Percentiles rank a stretch among this genome's conserved stretches.
phyloP scores from a whole-genome alignment of 2,113 vertebrate genomes.

The Tretioscincus oriximinensis region DNA sequence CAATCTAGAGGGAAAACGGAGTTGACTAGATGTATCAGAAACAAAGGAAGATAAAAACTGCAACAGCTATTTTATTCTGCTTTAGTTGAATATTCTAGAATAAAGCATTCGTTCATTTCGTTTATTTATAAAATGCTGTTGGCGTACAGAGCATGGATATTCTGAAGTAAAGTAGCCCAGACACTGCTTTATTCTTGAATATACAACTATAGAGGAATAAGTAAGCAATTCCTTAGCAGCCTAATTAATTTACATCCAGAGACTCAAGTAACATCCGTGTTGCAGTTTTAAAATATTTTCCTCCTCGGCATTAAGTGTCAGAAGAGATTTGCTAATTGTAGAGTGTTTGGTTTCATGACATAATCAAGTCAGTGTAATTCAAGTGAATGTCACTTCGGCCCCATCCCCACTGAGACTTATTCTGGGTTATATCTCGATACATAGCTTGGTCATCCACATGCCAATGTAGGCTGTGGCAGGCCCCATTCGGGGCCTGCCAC shows the following conservation, averaged over 20 bases:
- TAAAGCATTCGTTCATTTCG: too few relatives aligned
- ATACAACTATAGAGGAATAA: too few relatives aligned
- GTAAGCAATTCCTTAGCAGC: background rate
- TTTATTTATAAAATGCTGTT: too few relatives aligned
- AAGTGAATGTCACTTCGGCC: background rate
- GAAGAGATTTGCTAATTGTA: background rate
- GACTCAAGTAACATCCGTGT: background rate
- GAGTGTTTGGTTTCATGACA: constrained; percentile 31
- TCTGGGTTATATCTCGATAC: too few relatives aligned
- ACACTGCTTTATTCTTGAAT: too few relatives aligned
- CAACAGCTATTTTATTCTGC: background rate
- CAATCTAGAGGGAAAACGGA: background rate
- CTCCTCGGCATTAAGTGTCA: constrained; percentile 15
- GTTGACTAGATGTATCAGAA: background rate
- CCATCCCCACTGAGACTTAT: too few relatives aligned
- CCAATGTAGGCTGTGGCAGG: too few relatives aligned
- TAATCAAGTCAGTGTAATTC: constrained; percentile 46
- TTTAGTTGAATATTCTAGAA: background rate
- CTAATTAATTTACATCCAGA: background rate
- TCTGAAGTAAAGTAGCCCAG: too few relatives aligned
- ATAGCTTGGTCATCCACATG: too few relatives aligned
- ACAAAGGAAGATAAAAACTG: background rate
- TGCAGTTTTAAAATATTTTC: background rate
- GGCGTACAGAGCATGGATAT: too few relatives aligned
- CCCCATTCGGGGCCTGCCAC: too few relatives aligned